A percentile compares a stretch with the other conserved stretches of the same genome.
Evolutionary conservation across 2,888 invertebrate genomes (phyloP).

Genomic region (Scrobipalpa costella): DNA sequence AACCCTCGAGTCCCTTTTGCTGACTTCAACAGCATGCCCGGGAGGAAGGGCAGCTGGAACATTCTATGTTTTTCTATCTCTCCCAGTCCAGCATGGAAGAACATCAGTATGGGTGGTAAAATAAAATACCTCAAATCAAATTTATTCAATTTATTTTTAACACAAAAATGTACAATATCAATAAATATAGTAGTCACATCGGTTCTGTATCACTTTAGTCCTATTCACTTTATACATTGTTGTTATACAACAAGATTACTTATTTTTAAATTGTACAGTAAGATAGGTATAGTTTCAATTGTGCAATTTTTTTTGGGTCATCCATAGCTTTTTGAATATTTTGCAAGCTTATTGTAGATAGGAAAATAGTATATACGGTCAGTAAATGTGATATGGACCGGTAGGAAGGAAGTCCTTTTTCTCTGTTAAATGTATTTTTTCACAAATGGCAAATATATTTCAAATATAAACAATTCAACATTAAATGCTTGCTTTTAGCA

Average conservation of each 20-base stretch:
- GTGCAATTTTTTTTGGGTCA: constrained; percentile 48
- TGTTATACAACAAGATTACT: constrained; percentile 63
- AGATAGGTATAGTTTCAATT: constrained; percentile 38
- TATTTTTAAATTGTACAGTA: constrained; percentile 34
- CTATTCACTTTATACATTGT: constrained; percentile 69
- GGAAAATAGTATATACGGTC: not conserved
- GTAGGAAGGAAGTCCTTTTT: not conserved
- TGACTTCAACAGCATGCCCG: too few species aligned
- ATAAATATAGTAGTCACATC: constrained; percentile 77
- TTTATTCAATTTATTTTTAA: constrained; percentile 74
- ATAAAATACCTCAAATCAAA: not conserved
- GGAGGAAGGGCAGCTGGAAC: too few species aligned
- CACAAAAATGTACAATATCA: constrained; percentile 80
- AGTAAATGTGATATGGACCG: not conserved
- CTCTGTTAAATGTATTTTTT: too few species aligned
- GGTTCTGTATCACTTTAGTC: constrained; percentile 68
- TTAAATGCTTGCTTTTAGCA: too few species aligned
- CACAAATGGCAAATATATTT: too few species aligned
- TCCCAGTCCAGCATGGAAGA: too few species aligned
- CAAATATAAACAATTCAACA: too few species aligned
- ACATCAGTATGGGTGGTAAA: not conserved
- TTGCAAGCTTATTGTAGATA: not conserved
- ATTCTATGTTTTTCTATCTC: too few species aligned
- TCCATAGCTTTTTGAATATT: constrained; percentile 37
- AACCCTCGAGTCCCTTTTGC: too few species aligned